phyloP scores from a whole-genome alignment of 2,113 vertebrate genomes.

The Isichthys henryi region DNA sequence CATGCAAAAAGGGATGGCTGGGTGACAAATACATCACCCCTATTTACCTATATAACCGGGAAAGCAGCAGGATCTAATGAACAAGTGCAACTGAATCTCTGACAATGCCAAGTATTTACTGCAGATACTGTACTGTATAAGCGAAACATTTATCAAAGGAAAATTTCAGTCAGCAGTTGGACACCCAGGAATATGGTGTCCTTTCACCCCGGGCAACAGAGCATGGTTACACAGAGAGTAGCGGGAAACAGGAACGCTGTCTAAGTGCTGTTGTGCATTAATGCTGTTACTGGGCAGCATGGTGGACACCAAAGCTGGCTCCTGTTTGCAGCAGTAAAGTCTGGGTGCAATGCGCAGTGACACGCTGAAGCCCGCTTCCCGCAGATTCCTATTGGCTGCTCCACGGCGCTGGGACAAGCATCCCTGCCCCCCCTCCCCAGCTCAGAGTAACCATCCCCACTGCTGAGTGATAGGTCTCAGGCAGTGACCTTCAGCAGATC shows the following conservation, averaged over 20 bases:
- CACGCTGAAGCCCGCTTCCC: neutral
- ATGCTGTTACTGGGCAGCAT: neutral
- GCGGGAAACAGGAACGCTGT: neutral
- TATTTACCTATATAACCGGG: neutral
- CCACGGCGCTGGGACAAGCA: neutral
- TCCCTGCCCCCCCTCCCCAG: neutral
- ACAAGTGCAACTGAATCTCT: neutral
- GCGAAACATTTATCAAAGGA: neutral
- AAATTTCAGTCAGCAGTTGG: neutral
- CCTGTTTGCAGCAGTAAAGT: neutral
- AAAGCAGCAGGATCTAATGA: neutral
- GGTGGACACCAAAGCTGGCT: neutral
- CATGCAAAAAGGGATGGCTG: neutral
- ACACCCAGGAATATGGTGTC: neutral
- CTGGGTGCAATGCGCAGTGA: neutral
- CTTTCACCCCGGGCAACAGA: neutral
- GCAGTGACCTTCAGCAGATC: slow-evolving; percentile 1
- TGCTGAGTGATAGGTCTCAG: neutral
- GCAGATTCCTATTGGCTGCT: neutral
- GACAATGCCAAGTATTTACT: neutral
- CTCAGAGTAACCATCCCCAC: neutral
- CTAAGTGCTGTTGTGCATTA: neutral
- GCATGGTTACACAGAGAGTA: neutral
- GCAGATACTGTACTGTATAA: neutral
- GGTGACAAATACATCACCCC: neutral